Evolutionary conservation across 2,797 vertebrate species (phyloP), one percentile per base, ranked within the genome.

Genomic region (Acipenser transmontanus): DNA sequence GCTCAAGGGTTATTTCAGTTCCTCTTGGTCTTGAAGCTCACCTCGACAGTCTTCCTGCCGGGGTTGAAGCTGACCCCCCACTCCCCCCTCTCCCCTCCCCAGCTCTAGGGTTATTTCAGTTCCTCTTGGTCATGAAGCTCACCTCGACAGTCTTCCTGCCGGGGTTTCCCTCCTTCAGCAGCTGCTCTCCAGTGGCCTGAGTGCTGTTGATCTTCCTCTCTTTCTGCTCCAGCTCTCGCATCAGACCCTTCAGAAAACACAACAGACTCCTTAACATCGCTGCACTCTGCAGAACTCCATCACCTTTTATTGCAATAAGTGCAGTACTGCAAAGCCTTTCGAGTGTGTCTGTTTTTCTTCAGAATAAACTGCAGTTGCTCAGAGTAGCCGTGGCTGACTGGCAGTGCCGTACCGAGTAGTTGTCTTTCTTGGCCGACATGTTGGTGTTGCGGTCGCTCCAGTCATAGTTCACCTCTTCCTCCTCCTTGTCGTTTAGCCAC

Each of bases 401-500:
- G 34, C 34, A 34, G 34, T 34, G 9, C 79, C 88, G 1, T 76
- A 97, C 96, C 50, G 96, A 98, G 82, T 98, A 98, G 77, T 90
- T 94, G 73, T 98, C 96, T 78, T 97, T 98, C 83, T 97, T 98
- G 61, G 92, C 88, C 0, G 82, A 81, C 94, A 98, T 91, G 85
- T 95, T 94, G 73, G 84, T 73, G 81, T 95, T 98, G 61, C 79
- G 87, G 66, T 98, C 92, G 1, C 95, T 98, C 96, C 96, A 98
- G 87, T 98, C 96, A 0, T 89, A 96, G 81, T 84, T 91, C 76
- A 97, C 91, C 71, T 98, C 96, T 78, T 98, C 96, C 63, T 98
- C 95, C 64, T 98, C 96, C 66, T 94, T 95, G 78, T 96, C 94
- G 0, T 91, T 95, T 61, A 98, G 82, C 96, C 96, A 98, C 94